Evolutionary conservation across 2,888 invertebrate genomes (phyloP).

Genomic region (Halocaridina rubra): DNA sequence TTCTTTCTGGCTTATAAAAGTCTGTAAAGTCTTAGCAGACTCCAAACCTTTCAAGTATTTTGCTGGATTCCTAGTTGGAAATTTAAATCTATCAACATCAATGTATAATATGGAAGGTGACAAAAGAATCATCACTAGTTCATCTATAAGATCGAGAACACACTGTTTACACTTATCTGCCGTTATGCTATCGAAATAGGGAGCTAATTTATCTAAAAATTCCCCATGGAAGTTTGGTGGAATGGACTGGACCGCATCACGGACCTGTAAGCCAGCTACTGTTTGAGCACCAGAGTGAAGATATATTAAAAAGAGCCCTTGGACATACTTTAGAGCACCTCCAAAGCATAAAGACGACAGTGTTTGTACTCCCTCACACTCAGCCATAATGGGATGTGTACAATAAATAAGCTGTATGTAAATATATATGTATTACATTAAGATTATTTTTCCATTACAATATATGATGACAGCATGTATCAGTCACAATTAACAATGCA

Average conservation of each 20-base stretch:
- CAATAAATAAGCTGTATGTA: too few species aligned
- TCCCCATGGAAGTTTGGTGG: constrained; percentile 31
- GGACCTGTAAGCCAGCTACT: background rate
- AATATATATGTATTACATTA: too few species aligned
- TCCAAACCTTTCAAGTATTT: constrained; percentile 22
- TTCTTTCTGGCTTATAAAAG: constrained; percentile 8
- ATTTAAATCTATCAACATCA: constrained; percentile 20
- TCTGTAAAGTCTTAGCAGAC: background rate
- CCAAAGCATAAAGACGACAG: constrained; percentile 20
- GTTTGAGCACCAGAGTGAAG: background rate
- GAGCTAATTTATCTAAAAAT: constrained; percentile 31
- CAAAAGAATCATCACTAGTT: constrained; percentile 18
- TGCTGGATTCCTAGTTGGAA: constrained; percentile 31
- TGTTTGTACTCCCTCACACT: constrained; percentile 10
- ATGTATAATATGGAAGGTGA: background rate
- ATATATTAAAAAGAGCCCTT: background rate
- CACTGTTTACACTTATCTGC: background rate
- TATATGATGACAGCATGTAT: too few species aligned
- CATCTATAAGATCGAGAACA: constrained; percentile 33
- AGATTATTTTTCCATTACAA: too few species aligned
- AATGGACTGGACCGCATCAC: constrained; percentile 6
- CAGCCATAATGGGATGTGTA: constrained; percentile 13
- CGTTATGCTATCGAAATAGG: constrained; percentile 20
- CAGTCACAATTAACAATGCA: too few species aligned
- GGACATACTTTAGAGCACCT: background rate